phyloP scores from a whole-genome alignment of 2,888 invertebrate species.

The Drosophila stalkeri region DNA sequence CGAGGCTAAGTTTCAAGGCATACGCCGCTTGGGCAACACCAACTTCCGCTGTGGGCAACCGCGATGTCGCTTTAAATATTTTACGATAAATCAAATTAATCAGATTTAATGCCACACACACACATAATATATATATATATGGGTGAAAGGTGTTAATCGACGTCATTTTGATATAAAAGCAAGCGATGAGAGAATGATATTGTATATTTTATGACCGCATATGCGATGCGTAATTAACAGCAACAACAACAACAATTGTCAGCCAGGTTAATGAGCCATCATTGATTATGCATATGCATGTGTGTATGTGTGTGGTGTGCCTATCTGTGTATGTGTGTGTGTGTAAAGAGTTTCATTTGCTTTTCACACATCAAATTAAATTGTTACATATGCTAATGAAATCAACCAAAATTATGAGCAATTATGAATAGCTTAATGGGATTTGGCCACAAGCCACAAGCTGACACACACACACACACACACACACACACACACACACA shows the following conservation, averaged over 20 bases:
- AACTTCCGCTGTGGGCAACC: constrained; percentile 49
- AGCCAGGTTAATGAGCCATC: constrained; percentile 78
- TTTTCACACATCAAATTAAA: constrained; percentile 73
- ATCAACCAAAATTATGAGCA: constrained; percentile 78
- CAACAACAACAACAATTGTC: constrained; percentile 54
- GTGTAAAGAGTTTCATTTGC: constrained; percentile 40
- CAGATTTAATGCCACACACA: constrained; percentile 44
- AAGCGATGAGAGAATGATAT: constrained; percentile 70
- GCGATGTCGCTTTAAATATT: constrained; percentile 67
- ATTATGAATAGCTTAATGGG: constrained; percentile 75
- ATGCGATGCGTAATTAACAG: constrained; percentile 74
- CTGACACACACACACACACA: not conserved
- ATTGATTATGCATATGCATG: constrained; percentile 76
- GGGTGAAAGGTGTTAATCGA: constrained; percentile 70
- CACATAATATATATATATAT: constrained; percentile 10
- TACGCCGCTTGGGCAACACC: constrained; percentile 53
- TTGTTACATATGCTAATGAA: constrained; percentile 78
- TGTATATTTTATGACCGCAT: constrained; percentile 74
- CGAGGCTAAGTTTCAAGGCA: not conserved
- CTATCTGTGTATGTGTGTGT: constrained; percentile 17
- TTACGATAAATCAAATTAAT: constrained; percentile 78
- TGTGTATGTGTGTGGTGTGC: constrained; percentile 18
- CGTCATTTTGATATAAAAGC: constrained; percentile 74
- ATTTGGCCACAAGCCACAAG: constrained; percentile 44
- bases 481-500: not conserved